Percentiles rank a stretch among this genome's conserved stretches.
phyloP scores from a whole-genome alignment of 2,797 vertebrate species.

The Acanthurus lineatus region DNA sequence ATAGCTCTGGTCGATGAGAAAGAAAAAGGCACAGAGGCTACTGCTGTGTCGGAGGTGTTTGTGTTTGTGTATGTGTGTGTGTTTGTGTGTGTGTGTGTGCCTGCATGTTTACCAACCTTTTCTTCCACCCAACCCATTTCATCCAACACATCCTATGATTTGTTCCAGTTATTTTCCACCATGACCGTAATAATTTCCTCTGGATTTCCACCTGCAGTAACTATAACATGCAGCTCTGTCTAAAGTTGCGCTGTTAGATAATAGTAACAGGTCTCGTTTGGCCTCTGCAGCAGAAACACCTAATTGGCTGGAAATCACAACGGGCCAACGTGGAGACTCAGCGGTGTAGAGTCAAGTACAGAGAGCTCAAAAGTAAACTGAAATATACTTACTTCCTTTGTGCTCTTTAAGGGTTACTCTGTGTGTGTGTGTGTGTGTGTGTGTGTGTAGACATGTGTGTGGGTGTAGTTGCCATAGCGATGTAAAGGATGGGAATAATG shows the following conservation, averaged over 20 bases:
- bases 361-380: conserved; percentile 51
- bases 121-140: conserved; percentile 31
- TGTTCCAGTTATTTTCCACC: conserved; percentile 65
- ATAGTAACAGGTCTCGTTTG: conserved; percentile 45
- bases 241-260: conserved; percentile 41
- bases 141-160: conserved; percentile 51
- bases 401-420: conserved; percentile 42
- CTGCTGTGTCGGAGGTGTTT: conserved; percentile 47
- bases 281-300: conserved; percentile 38
- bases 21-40: conserved; percentile 66
- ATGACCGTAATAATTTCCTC: conserved; percentile 46
- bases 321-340: conserved; percentile 22
- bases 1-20: conserved; percentile 72
- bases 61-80: conserved; percentile 12
- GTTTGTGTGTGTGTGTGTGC: not conserved
- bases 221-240: conserved; percentile 30
- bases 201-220: conserved; percentile 32
- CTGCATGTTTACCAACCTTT: conserved; percentile 9
- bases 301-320: conserved; percentile 61
- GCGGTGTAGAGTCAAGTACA: conserved; percentile 33
- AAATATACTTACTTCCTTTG: conserved; percentile 46
- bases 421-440: conserved; percentile 18
- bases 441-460: conserved; percentile 19
- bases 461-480: conserved; percentile 71
- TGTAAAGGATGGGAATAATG: conserved; percentile 63